These are phyloP conservation scores for Agrochola litura DNA, from an alignment of 2,888 invertebrate genomes.

Conservation along the genomic window DNA sequence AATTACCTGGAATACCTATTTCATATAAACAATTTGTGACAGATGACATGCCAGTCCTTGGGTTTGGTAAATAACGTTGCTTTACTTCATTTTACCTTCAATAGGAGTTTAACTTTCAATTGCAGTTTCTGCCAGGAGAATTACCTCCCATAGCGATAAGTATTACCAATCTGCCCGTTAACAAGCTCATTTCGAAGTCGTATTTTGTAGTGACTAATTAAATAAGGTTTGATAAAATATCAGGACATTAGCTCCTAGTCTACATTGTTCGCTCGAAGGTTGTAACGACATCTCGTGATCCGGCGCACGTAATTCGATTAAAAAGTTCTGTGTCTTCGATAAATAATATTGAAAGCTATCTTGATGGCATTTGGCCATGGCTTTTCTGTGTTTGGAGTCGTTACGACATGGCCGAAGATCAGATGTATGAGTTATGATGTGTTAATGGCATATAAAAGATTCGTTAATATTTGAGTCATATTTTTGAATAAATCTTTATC, in stretches of 20 bases:
- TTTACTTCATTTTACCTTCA: too few relatives aligned
- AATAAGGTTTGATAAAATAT: not conserved
- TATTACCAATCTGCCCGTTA: too few relatives aligned
- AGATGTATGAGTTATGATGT: conserved; percentile 67
- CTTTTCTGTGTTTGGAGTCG: conserved; percentile 81
- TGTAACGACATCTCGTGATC: conserved; percentile 71
- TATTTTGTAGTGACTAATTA: too few relatives aligned
- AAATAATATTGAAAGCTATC: conserved; percentile 82
- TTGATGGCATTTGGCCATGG: conserved; percentile 85
- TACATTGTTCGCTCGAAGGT: conserved; percentile 71
- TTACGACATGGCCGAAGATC: conserved; percentile 80
- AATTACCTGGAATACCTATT: too few relatives aligned
- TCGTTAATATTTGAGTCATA: conserved; percentile 14
- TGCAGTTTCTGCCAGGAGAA: too few relatives aligned
- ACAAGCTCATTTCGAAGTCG: too few relatives aligned
- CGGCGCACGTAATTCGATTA: conserved; percentile 73
- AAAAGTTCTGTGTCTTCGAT: conserved; percentile 77
- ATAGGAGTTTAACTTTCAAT: too few relatives aligned
- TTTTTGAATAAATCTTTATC: conserved; percentile 16
- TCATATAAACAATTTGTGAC: too few relatives aligned
- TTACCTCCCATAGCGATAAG: too few relatives aligned
- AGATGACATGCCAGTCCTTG: too few relatives aligned
- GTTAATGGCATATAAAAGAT: conserved; percentile 43
- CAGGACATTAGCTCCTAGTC: conserved; percentile 35
- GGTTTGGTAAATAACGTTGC: too few relatives aligned